phyloP scores from a whole-genome alignment of 2,113 vertebrate species.

The Alethe castanea region DNA sequence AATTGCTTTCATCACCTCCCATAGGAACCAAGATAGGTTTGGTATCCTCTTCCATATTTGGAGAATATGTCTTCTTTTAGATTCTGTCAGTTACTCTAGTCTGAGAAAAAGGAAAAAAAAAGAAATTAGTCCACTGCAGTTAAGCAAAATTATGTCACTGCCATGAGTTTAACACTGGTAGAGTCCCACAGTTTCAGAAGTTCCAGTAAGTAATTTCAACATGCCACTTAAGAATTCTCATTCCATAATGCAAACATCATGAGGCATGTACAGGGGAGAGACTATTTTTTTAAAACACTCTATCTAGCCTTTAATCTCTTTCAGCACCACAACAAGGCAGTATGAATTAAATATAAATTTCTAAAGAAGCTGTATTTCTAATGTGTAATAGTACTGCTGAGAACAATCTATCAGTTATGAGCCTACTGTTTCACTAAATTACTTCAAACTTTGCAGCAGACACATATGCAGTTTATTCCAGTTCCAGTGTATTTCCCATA shows the following conservation, averaged over 20 bases:
- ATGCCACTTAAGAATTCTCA: not conserved
- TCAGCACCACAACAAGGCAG: not conserved
- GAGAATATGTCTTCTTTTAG: not conserved
- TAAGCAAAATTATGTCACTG: not conserved
- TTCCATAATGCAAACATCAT: not conserved
- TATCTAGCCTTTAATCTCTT: not conserved
- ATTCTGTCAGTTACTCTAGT: not conserved
- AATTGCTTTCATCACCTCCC: conserved; percentile 44
- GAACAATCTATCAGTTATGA: not conserved
- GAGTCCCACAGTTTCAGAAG: not conserved
- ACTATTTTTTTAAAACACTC: not conserved
- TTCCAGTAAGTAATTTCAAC: not conserved
- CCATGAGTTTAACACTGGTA: not conserved
- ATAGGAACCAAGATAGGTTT: conserved; percentile 59
- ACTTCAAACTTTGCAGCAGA: not conserved
- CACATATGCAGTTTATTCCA: not conserved
- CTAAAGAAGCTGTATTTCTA: not conserved
- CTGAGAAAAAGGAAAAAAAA: conserved; percentile 15
- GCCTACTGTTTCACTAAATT: not conserved
- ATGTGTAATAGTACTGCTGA: not conserved
- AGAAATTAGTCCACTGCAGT: not conserved
- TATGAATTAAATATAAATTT: not conserved
- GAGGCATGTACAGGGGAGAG: not conserved
- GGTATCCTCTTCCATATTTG: conserved; percentile 57
- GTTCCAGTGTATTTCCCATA: not conserved